Percentiles rank a stretch among this genome's conserved stretches.
phyloP scores from a whole-genome alignment of 2,113 vertebrate genomes.

The Scalopus aquaticus region DNA sequence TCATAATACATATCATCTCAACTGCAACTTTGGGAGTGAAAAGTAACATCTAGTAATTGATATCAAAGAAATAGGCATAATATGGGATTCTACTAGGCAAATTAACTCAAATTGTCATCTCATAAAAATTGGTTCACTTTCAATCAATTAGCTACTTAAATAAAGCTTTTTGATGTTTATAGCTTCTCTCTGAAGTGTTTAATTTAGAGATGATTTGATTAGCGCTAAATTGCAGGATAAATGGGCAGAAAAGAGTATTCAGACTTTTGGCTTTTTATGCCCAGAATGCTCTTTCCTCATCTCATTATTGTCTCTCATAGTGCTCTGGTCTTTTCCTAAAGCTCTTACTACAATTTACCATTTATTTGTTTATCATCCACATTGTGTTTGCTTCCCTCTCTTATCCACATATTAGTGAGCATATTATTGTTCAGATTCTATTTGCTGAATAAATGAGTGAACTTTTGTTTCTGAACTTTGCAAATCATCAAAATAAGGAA shows the following conservation, averaged over 20 bases:
- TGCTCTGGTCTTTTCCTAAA: no score
- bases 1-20: not conserved
- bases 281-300: not conserved
- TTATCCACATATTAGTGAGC: not conserved
- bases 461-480: not conserved
- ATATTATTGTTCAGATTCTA: not conserved
- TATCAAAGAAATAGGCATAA: not conserved
- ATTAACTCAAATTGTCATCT: not conserved
- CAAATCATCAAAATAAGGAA: not conserved
- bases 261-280: not conserved
- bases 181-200: conserved; percentile 45
- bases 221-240: conserved; percentile 16
- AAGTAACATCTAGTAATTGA: not conserved
- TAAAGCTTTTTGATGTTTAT: not conserved
- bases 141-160: conserved; percentile 41
- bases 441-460: not conserved
- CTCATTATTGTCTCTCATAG: no score
- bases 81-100: not conserved
- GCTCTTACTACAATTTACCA: no score
- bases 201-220: conserved; percentile 56
- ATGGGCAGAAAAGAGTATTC: not conserved
- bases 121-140: conserved; percentile 25
- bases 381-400: not conserved
- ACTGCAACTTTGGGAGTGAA: not conserved
- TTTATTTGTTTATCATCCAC: not conserved